These are phyloP conservation scores for Microplitis deprimator DNA, from an alignment of 2,888 invertebrate genomes.

Conservation along the genomic window DNA sequence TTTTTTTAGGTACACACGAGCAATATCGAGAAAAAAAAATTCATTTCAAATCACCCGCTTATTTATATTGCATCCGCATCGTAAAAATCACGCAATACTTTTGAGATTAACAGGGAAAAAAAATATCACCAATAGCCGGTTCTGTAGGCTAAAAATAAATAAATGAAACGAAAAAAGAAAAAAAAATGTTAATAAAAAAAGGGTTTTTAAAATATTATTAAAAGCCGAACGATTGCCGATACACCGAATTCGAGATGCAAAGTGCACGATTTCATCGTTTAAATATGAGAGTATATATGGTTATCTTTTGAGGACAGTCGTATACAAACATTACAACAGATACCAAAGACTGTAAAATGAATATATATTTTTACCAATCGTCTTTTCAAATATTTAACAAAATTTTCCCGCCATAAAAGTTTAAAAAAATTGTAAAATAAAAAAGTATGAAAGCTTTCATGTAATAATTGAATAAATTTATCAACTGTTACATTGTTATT, in stretches of 20 bases:
- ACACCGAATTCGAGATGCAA: constrained; percentile 45
- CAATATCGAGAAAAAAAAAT: constrained; percentile 32
- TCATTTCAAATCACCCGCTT: constrained; percentile 51
- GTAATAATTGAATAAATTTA: no score
- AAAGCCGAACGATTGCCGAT: constrained; percentile 57
- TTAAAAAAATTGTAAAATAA: no score
- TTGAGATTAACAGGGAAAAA: constrained; percentile 62
- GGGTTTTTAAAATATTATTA: constrained; percentile 63
- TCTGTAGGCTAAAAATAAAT: background rate
- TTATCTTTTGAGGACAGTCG: constrained; percentile 11
- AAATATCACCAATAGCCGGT: constrained; percentile 5
- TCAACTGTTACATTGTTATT: no score
- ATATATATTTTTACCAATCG: no score
- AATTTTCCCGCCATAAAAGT: no score
- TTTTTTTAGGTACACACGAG: background rate
- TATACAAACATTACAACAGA: constrained; percentile 25
- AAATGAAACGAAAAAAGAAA: constrained; percentile 49
- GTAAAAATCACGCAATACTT: constrained; percentile 67
- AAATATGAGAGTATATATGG: constrained; percentile 21
- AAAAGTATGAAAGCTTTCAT: no score
- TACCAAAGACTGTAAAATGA: constrained; percentile 34
- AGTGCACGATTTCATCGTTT: constrained; percentile 40
- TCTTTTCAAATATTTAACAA: no score
- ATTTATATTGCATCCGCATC: constrained; percentile 66
- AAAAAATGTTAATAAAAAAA: constrained; percentile 44